Base-by-base conservation (phyloP, 2,888 invertebrate genomes). In the Agonum fuliginosum region DNA sequence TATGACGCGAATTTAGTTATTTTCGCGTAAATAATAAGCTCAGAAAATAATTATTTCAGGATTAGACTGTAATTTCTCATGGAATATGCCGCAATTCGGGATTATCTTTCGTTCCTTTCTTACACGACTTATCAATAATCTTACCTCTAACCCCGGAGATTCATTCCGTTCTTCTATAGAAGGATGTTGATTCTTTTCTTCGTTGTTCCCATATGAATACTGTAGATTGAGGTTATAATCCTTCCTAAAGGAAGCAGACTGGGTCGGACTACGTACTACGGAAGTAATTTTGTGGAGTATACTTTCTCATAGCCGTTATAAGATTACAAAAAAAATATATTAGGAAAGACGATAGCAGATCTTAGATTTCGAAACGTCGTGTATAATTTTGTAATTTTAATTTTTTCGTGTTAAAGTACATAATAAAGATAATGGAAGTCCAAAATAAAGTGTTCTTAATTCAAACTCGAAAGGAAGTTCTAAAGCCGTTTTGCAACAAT, bases 171-270 rank as follows among this genome's bases (percentile, higher is more conserved):
- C 37, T 2, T 0, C 54, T 22, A 12, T 5, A 5, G 54, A 54
- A 37, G 37, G 8, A 48, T n/a, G 22, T n/a, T 54, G 24, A 54
- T 22, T 54, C 24, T 24, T 37, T 24, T 54, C 22, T 54, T 54
- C 54, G n/a, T n/a, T 54, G 24, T 20, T 54, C 54, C 54, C 54
- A 24, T 54, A 54, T 54, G 54, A 54, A 54, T 54, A 22, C 54
- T n/a, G n/a, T 37, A 19, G 19, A 20, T n/a, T n/a, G n/a, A n/a
- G n/a, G n/a, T n/a, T 48, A 48, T 54, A 54, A 54, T 54, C 54
- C 54, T 54, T 54, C 24, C 12, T 54, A 54, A 54, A 24, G 54
- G 12, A 54, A 24, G 24, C 24, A 54, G 54, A 1, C n/a, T n/a
- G n/a, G n/a, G n/a, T n/a, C n/a, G n/a, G n/a, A n/a, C n/a, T n/a